These are phyloP conservation scores for Arctopsyche grandis DNA, from an alignment of 1,140 invertebrate species.

Conservation along the genomic window DNA sequence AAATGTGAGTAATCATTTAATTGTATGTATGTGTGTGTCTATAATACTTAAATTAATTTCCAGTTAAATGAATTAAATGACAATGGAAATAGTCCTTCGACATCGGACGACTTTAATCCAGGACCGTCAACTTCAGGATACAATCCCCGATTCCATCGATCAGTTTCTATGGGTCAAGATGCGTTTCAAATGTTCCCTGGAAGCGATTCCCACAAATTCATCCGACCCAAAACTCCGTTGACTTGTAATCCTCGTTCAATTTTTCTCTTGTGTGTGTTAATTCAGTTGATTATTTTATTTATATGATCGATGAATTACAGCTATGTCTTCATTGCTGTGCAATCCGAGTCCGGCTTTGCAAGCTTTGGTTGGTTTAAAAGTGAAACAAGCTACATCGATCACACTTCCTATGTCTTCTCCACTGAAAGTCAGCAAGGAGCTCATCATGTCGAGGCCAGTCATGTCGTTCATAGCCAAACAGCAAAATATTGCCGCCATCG, in stretches of 20 bases:
- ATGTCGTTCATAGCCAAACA: slow-evolving; percentile 60
- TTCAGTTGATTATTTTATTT: background rate
- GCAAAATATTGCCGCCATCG: slow-evolving; percentile 58
- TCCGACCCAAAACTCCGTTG: background rate
- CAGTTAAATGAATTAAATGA: slow-evolving; percentile 13
- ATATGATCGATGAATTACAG: too few species aligned
- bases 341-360: slow-evolving; percentile 84
- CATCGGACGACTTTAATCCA: background rate
- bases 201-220: slow-evolving; percentile 3
- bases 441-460: slow-evolving; percentile 59
- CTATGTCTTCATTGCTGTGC: slow-evolving; percentile 81
- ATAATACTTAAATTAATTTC: background rate
- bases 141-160: slow-evolving; percentile 63
- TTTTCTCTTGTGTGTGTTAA: too few species aligned
- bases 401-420: slow-evolving; percentile 59
- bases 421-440: slow-evolving; percentile 57
- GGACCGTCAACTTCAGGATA: slow-evolving; percentile 41
- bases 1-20: too few species aligned
- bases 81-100: slow-evolving; percentile 32
- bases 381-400: slow-evolving; percentile 45
- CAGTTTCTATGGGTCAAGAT: slow-evolving; percentile 68
- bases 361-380: slow-evolving; percentile 68
- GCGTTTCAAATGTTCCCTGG: slow-evolving; percentile 1
- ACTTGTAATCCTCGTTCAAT: background rate
- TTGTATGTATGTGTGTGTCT: background rate